Base-by-base conservation (phyloP, 2,888 invertebrate species). In the Lymantria monacha region DNA sequence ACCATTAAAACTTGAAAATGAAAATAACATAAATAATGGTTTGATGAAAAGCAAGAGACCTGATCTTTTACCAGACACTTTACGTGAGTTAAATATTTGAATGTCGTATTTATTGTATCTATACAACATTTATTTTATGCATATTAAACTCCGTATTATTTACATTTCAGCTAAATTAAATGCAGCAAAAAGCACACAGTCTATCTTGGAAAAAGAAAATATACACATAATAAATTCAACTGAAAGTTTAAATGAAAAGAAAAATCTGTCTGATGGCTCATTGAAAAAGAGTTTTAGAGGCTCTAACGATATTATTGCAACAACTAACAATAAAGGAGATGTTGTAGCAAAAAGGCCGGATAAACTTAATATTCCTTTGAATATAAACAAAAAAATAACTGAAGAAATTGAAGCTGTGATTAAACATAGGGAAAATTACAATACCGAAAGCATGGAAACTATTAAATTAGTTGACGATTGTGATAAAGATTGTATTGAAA, bases 31-130 rank as follows among this genome's bases (percentile, higher is more conserved):
- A 22, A 91, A 87, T 55, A 91, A 93, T 58, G 92, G 93, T 10
- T 55, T 89, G 9, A 87, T 91, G 86, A 92, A 92, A 59, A 90
- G 90, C 59, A 92, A 93, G 58, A 84, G 93, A 61, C 94, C 94
- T 1, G 94, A 94, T 78, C 80, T 94, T 48, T 78, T 94, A 38
- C 93, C 93, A 41, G 94, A 94, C 72, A 93, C 93, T 51, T 72
- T 92, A 58, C 91, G 91, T 91, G 77, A 88, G 91, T 83, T 53
- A 15, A n/a, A 22, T 30, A 7, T 3, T 33, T 33, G 1, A 33
- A 10, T 10, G 7, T 33, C 1, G 9, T 1, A 10, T 10, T 33
- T 5, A 10, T 10, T 33, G 7, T 10, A 10, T 10, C 9, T 33
- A 33, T 33, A 10, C 9, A 10, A 7, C 5, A 9, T 1, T 33